Base-by-base conservation (phyloP, 2,113 vertebrate species). In the Erinaceus europaeus region DNA sequence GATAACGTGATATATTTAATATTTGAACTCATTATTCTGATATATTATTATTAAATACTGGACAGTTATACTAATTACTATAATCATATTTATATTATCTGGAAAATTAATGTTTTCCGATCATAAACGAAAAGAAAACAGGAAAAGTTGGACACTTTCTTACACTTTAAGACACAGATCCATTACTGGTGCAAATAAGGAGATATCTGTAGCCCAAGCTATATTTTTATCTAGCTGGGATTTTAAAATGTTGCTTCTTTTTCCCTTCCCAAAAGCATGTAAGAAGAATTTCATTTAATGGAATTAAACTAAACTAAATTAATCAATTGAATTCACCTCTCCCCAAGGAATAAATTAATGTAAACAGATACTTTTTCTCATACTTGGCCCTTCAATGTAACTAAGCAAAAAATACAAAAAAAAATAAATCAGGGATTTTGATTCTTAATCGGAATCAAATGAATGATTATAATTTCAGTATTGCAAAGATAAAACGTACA, bases 401-500 rank as follows among this genome's bases (percentile, higher is more conserved):
- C n/a, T 21, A 67, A 92, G 29, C 25, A 82, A 88, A 86, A 36
- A 17, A 34, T 44, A 79, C 67, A 72, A 83, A 83, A 90, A 72
- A 21, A 55, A 11, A 40, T 52, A 78, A 83, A 80, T 34, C 53
- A 52, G 69, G 36, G 64, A 77, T 92, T 91, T 82, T 85, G 50
- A 79, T 92, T 89, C 84, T 42, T 71, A 88, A 81, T 14, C 36
- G 20, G 78, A 91, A 89, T 89, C 75, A 94, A 59, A 86, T 93
- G 69, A 88, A 88, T 87, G 84, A 90, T 74, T 85, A 87, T 59
- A 88, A 90, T 89, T 86, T 48, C 27, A 69, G 32, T 48, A 87
- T 80, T 46, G 29, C 75, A n/a, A 25, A 57, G 25, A 57, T 57
- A 55, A 55, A n/a, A 20, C 18, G 18, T 55, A 57, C 55, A 57